Conservation (phyloP, 35 echinoderm and acorn worm genomes). For the Lytechinus variegatus region DNA sequence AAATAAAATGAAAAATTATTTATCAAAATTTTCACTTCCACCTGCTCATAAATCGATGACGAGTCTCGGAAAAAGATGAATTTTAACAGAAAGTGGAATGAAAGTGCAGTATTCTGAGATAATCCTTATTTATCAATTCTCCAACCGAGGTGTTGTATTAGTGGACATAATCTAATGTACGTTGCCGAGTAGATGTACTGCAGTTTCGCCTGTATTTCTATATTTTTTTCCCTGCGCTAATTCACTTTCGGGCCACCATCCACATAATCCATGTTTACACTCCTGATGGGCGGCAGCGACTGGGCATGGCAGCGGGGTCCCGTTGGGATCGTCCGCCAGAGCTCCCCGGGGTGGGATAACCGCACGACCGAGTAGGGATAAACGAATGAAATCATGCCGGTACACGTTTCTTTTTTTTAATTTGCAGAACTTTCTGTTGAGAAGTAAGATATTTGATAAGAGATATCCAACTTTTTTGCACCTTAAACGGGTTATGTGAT, state of each 20-base stretch:
- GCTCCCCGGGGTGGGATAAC: conserved; percentile 36
- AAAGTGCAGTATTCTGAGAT: conserved; percentile 11
- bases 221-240: not conserved
- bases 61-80: not conserved
- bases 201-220: not conserved
- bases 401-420: conserved; percentile 38
- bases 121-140: conserved; percentile 19
- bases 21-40: not conserved
- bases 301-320: conserved; percentile 15
- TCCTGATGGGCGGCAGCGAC: not conserved
- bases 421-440: conserved; percentile 23
- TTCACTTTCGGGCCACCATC: conserved; percentile 30
- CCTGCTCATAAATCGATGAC: not conserved
- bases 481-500: not conserved
- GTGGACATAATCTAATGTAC: conserved; percentile 38
- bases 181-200: conserved; percentile 21
- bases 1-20: too few species aligned
- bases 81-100: not conserved
- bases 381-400: conserved; percentile 18
- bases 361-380: conserved; percentile 31
- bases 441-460: conserved; percentile 4
- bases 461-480: not conserved
- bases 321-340: conserved; percentile 14
- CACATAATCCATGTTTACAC: conserved; percentile 21
- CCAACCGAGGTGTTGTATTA: conserved; percentile 19